Base-by-base conservation (phyloP, 2,113 vertebrate genomes). In the Cyprinodon tularosa region DNA sequence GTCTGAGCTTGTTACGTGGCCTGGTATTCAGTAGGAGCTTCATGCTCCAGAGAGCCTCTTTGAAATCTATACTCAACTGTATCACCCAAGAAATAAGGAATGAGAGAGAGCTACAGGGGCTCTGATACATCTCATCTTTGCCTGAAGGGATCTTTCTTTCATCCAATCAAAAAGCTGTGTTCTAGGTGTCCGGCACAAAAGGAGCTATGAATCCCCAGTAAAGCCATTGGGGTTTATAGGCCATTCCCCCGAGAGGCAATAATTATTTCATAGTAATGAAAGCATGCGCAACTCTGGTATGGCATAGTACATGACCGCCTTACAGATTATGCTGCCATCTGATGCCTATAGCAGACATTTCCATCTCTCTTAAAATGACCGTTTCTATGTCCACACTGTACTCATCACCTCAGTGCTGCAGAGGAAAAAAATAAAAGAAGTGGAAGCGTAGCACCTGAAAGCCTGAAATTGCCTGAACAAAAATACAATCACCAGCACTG, bases 81-180 rank as follows among this genome's bases (percentile, higher is more conserved):
- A 78, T 86, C 78, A 76, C 68, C 76, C 68, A 72, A 75, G 72
- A 86, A 88, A 92, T 90, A 89, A 86, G 59, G 71, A 62, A 68
- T 22, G 78, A 73, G 71, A 66, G 85, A 60, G 77, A 62, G 76
- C 57, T 70, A 22, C 38, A 57, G 74, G 37, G 72, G 76, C 70
- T 64, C 59, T 81, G 84, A 90, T 89, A 83, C 77, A 81, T 84
- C 92, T 90, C 81, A 84, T 91, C 84, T 92, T 67, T 61, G 80
- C 77, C 70, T 79, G 64, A 69, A 78, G 80, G 72, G 66, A 77
- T 80, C 61, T 87, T 83, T 84, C 69, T 77, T 67, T 66, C 72
- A 48, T 79, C 77, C 65, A 74, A 77, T 88, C 44, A 76, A 71
- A 82, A 72, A 77, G 62, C 29, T 14, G 65, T 63, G 57, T 45